Evolutionary conservation across 2,113 vertebrate species (phyloP), one percentile per base, ranked within the genome.

Genomic region (Cyrtonyx montezumae): DNA sequence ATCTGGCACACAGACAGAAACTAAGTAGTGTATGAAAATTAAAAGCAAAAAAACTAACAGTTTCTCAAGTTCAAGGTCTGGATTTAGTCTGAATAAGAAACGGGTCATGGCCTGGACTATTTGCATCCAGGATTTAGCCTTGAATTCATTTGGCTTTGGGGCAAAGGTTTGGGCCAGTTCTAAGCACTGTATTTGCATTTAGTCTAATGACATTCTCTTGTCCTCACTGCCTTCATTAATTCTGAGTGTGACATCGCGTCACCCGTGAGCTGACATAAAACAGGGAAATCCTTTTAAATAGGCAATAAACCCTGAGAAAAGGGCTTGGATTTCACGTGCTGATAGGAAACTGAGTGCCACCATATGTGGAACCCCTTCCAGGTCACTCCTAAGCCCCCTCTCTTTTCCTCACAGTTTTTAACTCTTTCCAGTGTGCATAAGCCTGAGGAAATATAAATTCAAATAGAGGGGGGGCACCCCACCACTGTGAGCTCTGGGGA

Each of bases 11-110:
- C 59, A 74, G 89, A 96, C 91, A 95, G 87, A 87, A 94, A 91
- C 75, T 87, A 91, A 94, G 56, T 94, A 94, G 89, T 89, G 93
- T 89, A 80, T 92, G 87, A 96, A 96, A 96, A 93, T 83, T 49
- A 63, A 53, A 93, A 93, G 70, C 63, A 74, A 93, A 95, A 91
- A 89, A 68, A 7, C 45, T 74, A 84, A 51, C 42, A 49, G 34
- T 79, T 95, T 94, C 84, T 74, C 75, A 88, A 90, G 88, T 94
- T 94, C 79, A 89, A 87, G 59, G 71, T 82, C 84, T 95, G 92
- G 87, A 89, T 91, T 93, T 93, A 89, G 95, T 85, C 59, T 82
- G 78, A 94, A 88, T 71, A 65, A 87, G 46, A 93, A 91, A 1
- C 77, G 71, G 91, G 89, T 88, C 91, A 91, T 80, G 61, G 61